phyloP scores from a whole-genome alignment of 2,797 vertebrate genomes.

The Sebastes taczanowskii region DNA sequence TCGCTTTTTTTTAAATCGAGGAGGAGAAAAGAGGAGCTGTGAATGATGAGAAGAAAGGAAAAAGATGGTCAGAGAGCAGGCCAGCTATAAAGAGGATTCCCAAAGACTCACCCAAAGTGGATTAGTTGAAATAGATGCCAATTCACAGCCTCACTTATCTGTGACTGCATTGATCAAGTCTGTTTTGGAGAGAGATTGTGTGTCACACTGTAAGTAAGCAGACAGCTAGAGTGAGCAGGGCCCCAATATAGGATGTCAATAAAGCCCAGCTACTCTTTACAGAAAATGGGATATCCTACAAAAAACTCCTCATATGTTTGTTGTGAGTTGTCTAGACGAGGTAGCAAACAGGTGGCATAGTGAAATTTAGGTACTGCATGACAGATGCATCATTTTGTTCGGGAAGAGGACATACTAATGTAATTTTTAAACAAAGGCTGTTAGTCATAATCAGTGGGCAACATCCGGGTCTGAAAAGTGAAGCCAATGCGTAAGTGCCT shows the following conservation, averaged over 20 bases:
- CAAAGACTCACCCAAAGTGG: background rate
- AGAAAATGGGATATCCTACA: background rate
- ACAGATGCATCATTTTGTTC: background rate
- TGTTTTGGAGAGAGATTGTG: conserved; percentile 10
- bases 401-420: background rate
- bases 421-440: background rate
- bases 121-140: conserved; percentile 9
- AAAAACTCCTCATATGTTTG: background rate
- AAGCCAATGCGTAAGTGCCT: too few species aligned
- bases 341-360: background rate
- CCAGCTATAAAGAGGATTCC: background rate
- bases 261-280: background rate
- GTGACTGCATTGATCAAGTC: conserved; percentile 10
- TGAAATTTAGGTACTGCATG: background rate
- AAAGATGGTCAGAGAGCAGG: background rate
- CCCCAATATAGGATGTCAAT: background rate
- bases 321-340: background rate
- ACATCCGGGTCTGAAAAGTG: too few species aligned
- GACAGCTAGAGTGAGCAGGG: background rate
- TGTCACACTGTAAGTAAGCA: background rate
- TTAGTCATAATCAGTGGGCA: background rate
- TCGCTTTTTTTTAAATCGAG: background rate
- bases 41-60: background rate
- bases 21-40: background rate
- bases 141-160: background rate